phyloP scores from a whole-genome alignment of 2,888 invertebrate species.

The Brenthis daphne region DNA sequence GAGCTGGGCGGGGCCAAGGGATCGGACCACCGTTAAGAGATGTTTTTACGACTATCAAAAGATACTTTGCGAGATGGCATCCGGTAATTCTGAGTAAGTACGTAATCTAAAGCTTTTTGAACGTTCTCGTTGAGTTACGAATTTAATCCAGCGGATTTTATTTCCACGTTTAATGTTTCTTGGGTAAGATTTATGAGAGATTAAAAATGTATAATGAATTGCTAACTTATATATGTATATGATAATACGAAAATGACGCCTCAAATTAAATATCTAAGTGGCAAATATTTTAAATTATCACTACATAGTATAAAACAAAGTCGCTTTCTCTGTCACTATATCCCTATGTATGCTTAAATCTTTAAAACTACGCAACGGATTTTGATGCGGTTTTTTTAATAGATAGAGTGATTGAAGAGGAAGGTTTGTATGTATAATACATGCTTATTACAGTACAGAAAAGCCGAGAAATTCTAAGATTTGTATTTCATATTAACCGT shows the following conservation, averaged over 20 bases:
- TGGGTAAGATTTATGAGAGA: slow-evolving; percentile 27
- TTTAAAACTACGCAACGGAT: no score
- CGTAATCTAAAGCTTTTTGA: slow-evolving; percentile 53
- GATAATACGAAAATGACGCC: background rate
- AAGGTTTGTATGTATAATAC: no score
- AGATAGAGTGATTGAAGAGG: no score
- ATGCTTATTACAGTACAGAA: no score
- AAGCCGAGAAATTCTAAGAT: no score
- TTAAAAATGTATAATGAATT: slow-evolving; percentile 13
- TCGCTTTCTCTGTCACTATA: no score
- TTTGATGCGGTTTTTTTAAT: no score
- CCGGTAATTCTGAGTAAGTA: slow-evolving; percentile 70
- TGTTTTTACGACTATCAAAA: slow-evolving; percentile 81
- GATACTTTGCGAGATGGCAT: slow-evolving; percentile 79
- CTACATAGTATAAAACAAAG: no score
- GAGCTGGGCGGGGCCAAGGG: slow-evolving; percentile 63
- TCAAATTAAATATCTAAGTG: background rate
- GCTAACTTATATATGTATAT: slow-evolving; percentile 8
- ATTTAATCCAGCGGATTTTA: slow-evolving; percentile 40
- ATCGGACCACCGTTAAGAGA: slow-evolving; percentile 78
- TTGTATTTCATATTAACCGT: no score
- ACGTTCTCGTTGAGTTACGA: slow-evolving; percentile 40
- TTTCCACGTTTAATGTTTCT: slow-evolving; percentile 36
- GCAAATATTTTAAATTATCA: background rate
- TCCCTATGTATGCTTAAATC: no score